Evolutionary conservation across 1,140 invertebrate species (phyloP).

Genomic region (Drosophila trapezifrons): DNA sequence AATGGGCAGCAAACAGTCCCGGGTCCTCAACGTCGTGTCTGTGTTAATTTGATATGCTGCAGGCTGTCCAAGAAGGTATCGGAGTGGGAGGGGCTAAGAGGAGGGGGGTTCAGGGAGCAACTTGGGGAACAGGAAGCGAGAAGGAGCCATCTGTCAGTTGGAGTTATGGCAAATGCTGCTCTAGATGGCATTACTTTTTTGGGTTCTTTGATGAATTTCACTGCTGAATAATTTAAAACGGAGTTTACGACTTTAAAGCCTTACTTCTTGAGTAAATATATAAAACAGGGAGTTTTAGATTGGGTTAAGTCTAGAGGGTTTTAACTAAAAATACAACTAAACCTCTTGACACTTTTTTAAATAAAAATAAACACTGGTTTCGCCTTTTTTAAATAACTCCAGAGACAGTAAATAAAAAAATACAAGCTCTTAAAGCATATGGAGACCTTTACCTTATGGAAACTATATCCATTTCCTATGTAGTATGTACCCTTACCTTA

Average conservation of each 20-base stretch:
- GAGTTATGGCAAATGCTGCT: slow-evolving; percentile 51
- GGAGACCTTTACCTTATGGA: no score
- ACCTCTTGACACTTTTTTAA: no score
- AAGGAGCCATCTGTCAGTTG: slow-evolving; percentile 71
- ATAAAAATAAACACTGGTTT: no score
- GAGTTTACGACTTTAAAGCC: slow-evolving; percentile 2
- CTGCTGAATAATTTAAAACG: slow-evolving; percentile 15
- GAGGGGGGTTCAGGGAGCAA: not conserved
- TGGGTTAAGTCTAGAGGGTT: no score
- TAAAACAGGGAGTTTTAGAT: not conserved
- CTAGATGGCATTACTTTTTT: slow-evolving; percentile 42
- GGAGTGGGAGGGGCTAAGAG: no score
- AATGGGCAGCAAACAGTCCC: slow-evolving; percentile 72
- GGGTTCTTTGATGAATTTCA: slow-evolving; percentile 37
- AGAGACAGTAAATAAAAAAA: not conserved
- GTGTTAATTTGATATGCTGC: slow-evolving; percentile 81
- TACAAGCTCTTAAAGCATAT: no score
- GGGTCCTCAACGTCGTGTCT: slow-evolving; percentile 64
- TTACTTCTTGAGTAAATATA: not conserved
- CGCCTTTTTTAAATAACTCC: not conserved
- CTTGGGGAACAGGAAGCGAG: slow-evolving; percentile 41
- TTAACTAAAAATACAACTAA: not conserved
- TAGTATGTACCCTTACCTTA: not conserved
- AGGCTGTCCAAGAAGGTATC: slow-evolving; percentile 52
- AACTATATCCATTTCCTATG: not conserved